Base-by-base conservation (phyloP, 2,113 vertebrate species). In the Phaetusa simplex region DNA sequence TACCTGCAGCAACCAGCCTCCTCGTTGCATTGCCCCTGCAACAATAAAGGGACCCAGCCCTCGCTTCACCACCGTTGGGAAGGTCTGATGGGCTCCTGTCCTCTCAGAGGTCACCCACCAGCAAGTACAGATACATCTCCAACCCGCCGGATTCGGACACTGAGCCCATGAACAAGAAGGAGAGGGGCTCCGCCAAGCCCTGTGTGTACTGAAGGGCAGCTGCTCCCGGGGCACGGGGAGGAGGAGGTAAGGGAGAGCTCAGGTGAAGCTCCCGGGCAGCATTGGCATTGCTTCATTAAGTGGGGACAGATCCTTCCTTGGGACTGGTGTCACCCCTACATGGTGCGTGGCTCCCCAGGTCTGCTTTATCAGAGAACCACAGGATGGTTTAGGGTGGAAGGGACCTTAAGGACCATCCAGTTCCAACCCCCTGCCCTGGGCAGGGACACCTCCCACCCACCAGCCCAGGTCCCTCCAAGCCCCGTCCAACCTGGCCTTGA, bases 81-180 rank as follows among this genome's bases (percentile, higher is more conserved):
- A 14, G 78, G 71, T 34, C 87, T 96, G 64, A 96, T 0, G 18
- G 16, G 43, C 7, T 24, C 27, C 16, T 70, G 26, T 62, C 42
- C 42, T 36, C 85, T 22, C 85, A 97, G 97, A 91, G 42, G 8
- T 23, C 95, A 3, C 43, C 95, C 45, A 84, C 78, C 74, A 65
- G 85, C 92, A 88, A 26, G 38, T 77, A 50, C 88, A 74, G 82
- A 6, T 40, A 88, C 78, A 22, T 52, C 49, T 38, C n/a, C 16
- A 77, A 15, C n/a, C 8, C 15, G 8, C 42, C 50, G 2, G 97
- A 96, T 5, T 71, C 85, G 0, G 97, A 96, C 79, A 42, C 64
- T 0, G 97, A 97, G 82, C 97, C 87, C 79, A 95, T 93, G 27
- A 96, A 32, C 66, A 40, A 38, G 85, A 83, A 95, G 47, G 70